Conservation (phyloP, 2,797 vertebrate species). For the Telmatherina bonti region DNA sequence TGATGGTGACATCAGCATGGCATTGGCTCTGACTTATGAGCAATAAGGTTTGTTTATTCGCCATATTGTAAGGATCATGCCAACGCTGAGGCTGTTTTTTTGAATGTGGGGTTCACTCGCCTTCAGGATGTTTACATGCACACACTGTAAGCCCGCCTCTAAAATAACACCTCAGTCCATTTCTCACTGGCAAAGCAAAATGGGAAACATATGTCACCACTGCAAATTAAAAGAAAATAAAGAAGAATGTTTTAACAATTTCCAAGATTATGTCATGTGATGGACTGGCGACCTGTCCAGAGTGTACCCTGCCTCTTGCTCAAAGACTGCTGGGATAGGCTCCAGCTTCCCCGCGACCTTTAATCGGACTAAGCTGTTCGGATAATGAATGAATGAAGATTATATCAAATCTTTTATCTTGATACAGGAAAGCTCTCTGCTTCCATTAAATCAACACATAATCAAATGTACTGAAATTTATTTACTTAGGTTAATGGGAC, state of each 20-base stretch:
- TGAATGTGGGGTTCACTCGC: not conserved
- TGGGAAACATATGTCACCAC: not conserved
- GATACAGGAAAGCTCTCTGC: too few species aligned
- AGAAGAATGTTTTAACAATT: not conserved
- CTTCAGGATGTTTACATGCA: not conserved
- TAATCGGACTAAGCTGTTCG: too few species aligned
- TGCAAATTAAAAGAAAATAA: too few species aligned
- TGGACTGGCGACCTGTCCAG: too few species aligned
- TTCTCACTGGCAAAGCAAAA: not conserved
- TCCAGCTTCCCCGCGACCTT: too few species aligned
- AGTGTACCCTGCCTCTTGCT: too few species aligned
- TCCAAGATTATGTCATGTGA: not conserved
- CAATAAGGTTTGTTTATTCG: not conserved
- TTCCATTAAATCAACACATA: too few species aligned
- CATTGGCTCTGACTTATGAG: not conserved
- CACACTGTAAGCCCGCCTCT: not conserved
- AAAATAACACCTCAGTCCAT: not conserved
- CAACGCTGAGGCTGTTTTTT: not conserved
- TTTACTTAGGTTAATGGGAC: too few species aligned
- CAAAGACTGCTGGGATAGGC: too few species aligned
- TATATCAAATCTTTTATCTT: not conserved
- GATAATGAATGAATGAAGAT: too few species aligned
- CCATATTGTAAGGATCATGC: not conserved
- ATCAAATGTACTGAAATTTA: too few species aligned
- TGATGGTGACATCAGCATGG: not conserved